Evolutionary conservation across 2,113 vertebrate species (phyloP), one percentile per base, ranked within the genome.

Genomic region (Mastomys natalensis): DNA sequence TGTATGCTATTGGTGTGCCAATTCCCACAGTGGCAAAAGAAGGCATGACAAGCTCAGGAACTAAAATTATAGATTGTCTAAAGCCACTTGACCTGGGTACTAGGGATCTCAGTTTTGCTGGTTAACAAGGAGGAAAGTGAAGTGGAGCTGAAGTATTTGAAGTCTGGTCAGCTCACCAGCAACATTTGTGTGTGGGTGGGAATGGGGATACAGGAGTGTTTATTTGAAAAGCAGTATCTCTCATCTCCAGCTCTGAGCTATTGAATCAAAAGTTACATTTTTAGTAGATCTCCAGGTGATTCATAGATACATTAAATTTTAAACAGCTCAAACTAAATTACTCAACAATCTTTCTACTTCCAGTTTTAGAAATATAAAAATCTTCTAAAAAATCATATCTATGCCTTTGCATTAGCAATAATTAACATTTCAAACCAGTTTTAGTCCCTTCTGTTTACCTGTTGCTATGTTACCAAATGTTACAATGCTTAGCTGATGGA

Each of bases 281-380:
- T 95, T 95, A 93, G 4, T 93, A 87, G 48, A 90, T 58, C 1
- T 82, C 68, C n/a, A 70, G 37, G 16, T 95, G 66, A 93, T 74
- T 95, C 60, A 95, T n/a, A 73, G 17, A 7, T 24, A 60, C 19
- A 91, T 92, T 94, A 95, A 84, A 95, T 89, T 96, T 96, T 96
- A 96, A 97, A 51, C n/a, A 92, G 0, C 40, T 91, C 51, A 82
- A 89, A 60, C 40, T 68, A 91, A 93, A 93, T 94, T 96, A 90
- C 62, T 88, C 51, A 91, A 43, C 6, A 43, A 86, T 93, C 31
- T 90, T 88, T 78, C 31, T 95, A 62, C 10, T 95, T 43, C 48
- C 15, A 80, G 3, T 89, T 95, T 48, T 74, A 45, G 87, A 97
- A 82, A 94, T 55, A 68, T 62, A 66, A 96, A 93, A 92, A 85